Base-by-base conservation (phyloP, 1,140 invertebrate species). In the Matsumurasca onukii region DNA sequence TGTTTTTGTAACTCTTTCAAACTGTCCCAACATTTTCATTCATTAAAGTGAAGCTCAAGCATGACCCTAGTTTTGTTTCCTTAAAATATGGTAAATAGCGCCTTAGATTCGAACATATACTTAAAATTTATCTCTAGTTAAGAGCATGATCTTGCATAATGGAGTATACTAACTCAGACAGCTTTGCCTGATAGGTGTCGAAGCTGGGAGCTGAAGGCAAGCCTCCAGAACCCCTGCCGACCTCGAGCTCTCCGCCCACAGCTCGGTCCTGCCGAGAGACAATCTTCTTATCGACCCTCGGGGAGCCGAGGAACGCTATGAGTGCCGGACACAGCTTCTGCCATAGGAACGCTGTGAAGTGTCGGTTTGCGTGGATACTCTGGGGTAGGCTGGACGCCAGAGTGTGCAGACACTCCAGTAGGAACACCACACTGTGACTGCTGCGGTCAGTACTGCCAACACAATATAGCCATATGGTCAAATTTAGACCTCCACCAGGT, bases 311-410 rank as follows among this genome's bases (percentile, higher is more conserved):
- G 65, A 96, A 89, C 0, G 91, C 90, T 57, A 96, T 91, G 67
- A 97, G 81, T 1, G 90, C 88, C 0, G 95, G 94, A 76, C 93
- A 96, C 73, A 97, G 89, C 73, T 94, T 90, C 78, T 97, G 93
- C 95, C 95, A 94, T 0, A 94, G 79, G 73, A 93, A 93, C 1
- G 91, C 91, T 12, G 90, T 92, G 72, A 94, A 93, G 75, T 93
- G 91, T 12, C 86, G 84, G 78, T 93, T 93, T 2, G 87, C 87
- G 75, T 91, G 89, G 1, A 93, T 91, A 73, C 89, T 87, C 72
- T 90, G 88, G 0, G 91, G 91, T 66, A 95, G 79, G 51, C 92
- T 92, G 3, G 89, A 89, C 68, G 95, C 88, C 30, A 97, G 81
- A 3, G 92, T 93, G 55, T 94, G 83, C 17, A 96, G 82, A 75